Base-by-base conservation (phyloP, 1,140 invertebrate species). In the Paracyclopina nana region DNA sequence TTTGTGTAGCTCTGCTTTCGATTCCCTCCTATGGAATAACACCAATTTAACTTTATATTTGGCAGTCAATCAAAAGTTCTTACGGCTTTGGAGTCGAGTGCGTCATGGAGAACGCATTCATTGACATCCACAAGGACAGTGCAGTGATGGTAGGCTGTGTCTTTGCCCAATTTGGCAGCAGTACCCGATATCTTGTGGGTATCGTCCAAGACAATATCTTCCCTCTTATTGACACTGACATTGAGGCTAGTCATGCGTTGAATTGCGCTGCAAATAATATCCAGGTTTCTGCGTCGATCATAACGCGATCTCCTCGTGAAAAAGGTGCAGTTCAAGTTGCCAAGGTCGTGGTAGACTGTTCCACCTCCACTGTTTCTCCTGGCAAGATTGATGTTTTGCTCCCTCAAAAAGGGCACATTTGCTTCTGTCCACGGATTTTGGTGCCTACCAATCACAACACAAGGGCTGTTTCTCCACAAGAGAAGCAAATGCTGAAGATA, bases 361-460 rank as follows among this genome's bases (percentile, higher is more conserved):
- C 88, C 90, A 52, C 92, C 94, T n/a, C 88, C 91, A 64, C 87
- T 94, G 59, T 87, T 84, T 16, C 91, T 70, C 45, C 92, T 70
- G 1, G 79, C 91, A 14, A 95, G 57, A 1, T 71, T 63, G 40
- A 91, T 74, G 14, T 72, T 73, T 20, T 70, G 65, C 27, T 75
- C 69, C 41, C 70, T 61, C 18, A 79, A 57, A 27, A 66, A 68
- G 2, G 66, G 54, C 0, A 85, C 62, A 61, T 94, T 83, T 1
- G 80, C 77, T 66, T 98, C 92, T 16, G 79, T 61, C 80, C 90
- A 97, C 1, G 90, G 86, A 67, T 98, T 99, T 64, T 97, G 92
- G 67, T 96, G 84, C 30, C 85, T 71, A 1, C 94, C 94, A 60
- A 97, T 80, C 0, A 97, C 90, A 43, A 98, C 82, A 62, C 83